Evolutionary conservation across 64 coral and sea anemone species (phyloP), one percentile per base, ranked within the genome.

Genomic region (Exaiptasia diaphana): DNA sequence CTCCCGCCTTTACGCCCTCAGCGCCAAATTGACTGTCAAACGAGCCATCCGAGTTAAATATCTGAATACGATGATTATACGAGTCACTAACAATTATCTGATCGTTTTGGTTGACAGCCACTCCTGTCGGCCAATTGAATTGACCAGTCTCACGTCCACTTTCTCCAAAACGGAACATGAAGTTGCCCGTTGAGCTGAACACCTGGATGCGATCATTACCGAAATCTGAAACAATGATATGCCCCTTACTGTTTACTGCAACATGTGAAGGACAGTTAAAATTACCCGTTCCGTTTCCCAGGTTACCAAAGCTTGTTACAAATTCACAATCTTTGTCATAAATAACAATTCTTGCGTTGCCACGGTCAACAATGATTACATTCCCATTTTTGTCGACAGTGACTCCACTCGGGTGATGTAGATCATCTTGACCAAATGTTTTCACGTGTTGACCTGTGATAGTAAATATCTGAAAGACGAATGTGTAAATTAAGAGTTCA

Each of bases 171-270:
- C 86, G 81, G 24, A 95, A 95, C 34, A 95, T 49, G 49, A 85
- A 95, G 43, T 45, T 67, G 3, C 91, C 91, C 13, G 63, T 57
- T 4, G 91, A 84, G n/a, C 86, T 77, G 73, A 95, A 95, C 3
- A 95, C 73, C 53, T 95, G 91, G 42, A 95, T 88, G 6, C 91
- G 85, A 57, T 95, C 91, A 42, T 95, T 95, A 11, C 91, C 91
- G 58, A 95, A 95, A 73, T 95, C 91, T 1, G 91, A 87, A 18
- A 95, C 75, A 24, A 83, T 88, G 7, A 95, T 71, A 13, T 95
- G 91, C 23, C 91, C 91, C 31, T 79, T 73, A 3, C 72, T 85
- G 38, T 85, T 89, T 17, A 95, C 67, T 10, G 86, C 80, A 24
- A 95, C 86, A 17, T 70, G 83, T 10, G 86, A 77, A 0, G 91